These are phyloP conservation scores for Muscina levida DNA, from an alignment of 2,888 invertebrate genomes.

Conservation along the genomic window DNA sequence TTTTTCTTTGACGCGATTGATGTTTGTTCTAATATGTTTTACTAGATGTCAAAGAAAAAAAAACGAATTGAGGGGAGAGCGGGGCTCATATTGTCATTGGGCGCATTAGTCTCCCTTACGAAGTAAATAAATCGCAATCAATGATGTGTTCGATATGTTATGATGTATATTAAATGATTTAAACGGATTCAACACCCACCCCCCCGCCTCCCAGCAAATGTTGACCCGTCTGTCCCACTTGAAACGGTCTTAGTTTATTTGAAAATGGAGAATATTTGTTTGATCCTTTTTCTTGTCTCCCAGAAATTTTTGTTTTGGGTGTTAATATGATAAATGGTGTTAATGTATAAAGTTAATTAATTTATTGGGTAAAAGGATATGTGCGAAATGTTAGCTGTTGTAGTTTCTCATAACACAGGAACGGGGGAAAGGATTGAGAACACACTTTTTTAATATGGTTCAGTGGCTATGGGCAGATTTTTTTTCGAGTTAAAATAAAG, in stretches of 20 bases:
- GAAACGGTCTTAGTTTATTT: constrained; percentile 67
- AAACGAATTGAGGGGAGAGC: not conserved
- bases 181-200: too few relatives aligned
- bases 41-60: not conserved
- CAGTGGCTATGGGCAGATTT: too few relatives aligned
- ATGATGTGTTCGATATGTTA: constrained; percentile 56
- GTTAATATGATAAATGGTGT: constrained; percentile 46
- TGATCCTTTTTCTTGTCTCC: constrained; percentile 26
- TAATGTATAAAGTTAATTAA: constrained; percentile 50
- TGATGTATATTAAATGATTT: constrained; percentile 77
- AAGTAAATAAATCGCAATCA: constrained; percentile 69
- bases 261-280: constrained; percentile 20
- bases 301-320: not conserved
- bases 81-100: not conserved
- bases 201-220: not conserved
- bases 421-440: too few relatives aligned
- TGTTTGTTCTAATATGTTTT: constrained; percentile 14
- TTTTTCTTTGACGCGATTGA: not conserved
- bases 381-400: constrained; percentile 10
- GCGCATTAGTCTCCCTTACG: constrained; percentile 28
- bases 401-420: too few relatives aligned
- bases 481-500: too few relatives aligned
- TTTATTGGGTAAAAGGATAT: constrained; percentile 30
- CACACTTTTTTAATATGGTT: too few relatives aligned
- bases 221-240: constrained; percentile 67